Evolutionary conservation across 2,888 invertebrate species (phyloP).

Genomic region (Clepsis dumicolana): DNA sequence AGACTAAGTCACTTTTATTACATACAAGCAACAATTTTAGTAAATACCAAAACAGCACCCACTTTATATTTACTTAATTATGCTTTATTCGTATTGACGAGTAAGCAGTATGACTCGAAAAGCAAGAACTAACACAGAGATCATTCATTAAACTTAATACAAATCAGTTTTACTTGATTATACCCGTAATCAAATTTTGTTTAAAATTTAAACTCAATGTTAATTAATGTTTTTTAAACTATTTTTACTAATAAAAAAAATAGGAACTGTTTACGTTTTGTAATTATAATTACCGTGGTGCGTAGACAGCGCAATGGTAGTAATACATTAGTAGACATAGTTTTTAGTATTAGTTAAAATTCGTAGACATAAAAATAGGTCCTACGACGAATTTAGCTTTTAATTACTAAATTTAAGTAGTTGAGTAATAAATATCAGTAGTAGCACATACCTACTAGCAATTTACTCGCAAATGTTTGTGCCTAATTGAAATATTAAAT

Average conservation of each 20-base stretch:
- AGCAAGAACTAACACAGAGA: not conserved
- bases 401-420: not conserved
- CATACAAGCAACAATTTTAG: not conserved
- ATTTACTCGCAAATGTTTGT: not conserved
- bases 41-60: not conserved
- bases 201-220: not conserved
- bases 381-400: not conserved
- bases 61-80: not conserved
- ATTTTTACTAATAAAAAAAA: not conserved
- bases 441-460: not conserved
- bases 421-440: not conserved
- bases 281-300: constrained; percentile 17
- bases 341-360: not conserved
- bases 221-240: not conserved
- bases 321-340: constrained; percentile 9
- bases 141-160: not conserved
- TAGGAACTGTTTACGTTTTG: not conserved
- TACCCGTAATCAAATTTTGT: too few relatives aligned
- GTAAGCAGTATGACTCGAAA: not conserved
- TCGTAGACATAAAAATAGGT: not conserved
- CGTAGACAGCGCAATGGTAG: constrained; percentile 21
- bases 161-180: not conserved
- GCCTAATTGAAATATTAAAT: not conserved
- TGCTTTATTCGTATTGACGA: not conserved
- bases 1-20: not conserved